A percentile compares a stretch with the other conserved stretches of the same genome.
These are phyloP conservation scores for Saxidomus purpurata DNA, from an alignment of 1,140 invertebrate genomes.

Conservation along the genomic window DNA sequence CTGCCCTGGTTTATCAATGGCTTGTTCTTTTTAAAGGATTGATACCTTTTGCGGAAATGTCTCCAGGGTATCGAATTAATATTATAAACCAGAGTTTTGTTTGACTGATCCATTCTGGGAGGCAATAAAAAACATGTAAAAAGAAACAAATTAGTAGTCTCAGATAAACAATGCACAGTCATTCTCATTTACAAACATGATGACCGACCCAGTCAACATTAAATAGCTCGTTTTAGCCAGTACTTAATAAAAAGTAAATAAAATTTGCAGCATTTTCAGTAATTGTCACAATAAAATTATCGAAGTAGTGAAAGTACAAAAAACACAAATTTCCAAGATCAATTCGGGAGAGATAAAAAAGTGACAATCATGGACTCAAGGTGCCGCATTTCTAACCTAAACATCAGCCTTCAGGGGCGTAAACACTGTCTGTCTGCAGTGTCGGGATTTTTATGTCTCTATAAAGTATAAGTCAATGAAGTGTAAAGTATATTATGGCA, in stretches of 20 bases:
- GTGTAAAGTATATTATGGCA: background rate
- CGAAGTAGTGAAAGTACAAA: background rate
- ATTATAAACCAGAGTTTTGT: too few species aligned
- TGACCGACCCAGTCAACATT: background rate
- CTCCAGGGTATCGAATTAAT: too few species aligned
- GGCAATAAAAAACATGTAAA: background rate
- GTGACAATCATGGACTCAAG: constrained; percentile 4
- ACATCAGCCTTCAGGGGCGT: background rate
- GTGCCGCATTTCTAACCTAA: constrained; percentile 21
- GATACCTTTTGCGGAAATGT: too few species aligned
- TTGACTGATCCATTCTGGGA: too few species aligned
- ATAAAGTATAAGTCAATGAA: background rate
- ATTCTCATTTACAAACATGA: background rate
- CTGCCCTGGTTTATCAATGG: too few species aligned
- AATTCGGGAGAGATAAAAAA: background rate
- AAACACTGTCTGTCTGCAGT: background rate
- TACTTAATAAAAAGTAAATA: background rate
- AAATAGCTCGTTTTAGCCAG: constrained; percentile 6
- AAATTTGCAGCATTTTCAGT: constrained; percentile 23
- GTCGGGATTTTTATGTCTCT: background rate
- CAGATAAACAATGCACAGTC: background rate
- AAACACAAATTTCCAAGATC: background rate
- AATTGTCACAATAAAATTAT: constrained; percentile 16
- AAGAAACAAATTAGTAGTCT: background rate
- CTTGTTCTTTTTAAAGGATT: too few species aligned